Percentiles rank a stretch among this genome's conserved stretches.
These are phyloP conservation scores for Illadopsis cleaveri DNA, from an alignment of 2,113 vertebrate species.

Conservation along the genomic window DNA sequence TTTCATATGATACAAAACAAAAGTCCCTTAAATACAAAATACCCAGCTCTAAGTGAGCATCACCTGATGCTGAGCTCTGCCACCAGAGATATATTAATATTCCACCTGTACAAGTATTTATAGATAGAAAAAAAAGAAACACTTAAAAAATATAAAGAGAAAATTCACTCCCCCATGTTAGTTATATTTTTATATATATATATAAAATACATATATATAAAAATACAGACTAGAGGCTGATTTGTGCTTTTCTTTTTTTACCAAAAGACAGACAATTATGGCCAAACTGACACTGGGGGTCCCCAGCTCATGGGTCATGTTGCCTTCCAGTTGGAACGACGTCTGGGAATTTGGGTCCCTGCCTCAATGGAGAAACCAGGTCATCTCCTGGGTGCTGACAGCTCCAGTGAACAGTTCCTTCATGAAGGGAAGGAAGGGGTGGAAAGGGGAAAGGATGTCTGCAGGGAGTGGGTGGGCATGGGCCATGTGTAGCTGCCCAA, in stretches of 20 bases:
- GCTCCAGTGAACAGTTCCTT: fast-evolving
- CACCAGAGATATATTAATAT: constrained; percentile 68
- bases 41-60: background rate
- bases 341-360: constrained; percentile 2
- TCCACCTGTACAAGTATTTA: constrained; percentile 74
- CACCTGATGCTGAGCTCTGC: background rate
- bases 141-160: constrained; percentile 18
- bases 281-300: background rate
- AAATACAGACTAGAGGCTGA: background rate
- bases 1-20: constrained; percentile 24
- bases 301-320: fast-evolving
- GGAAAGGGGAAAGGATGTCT: background rate
- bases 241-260: background rate
- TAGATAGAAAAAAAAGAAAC: constrained; percentile 28
- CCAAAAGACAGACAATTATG: background rate
- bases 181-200: constrained; percentile 31
- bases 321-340: constrained; percentile 19
- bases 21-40: constrained; percentile 66
- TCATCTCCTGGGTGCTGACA: background rate
- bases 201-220: constrained; percentile 13
- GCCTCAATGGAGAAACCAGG: background rate
- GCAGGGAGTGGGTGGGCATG: background rate
- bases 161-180: background rate
- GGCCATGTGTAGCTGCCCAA: background rate
- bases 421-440: background rate